A percentile compares a stretch with the other conserved stretches of the same genome.
Conservation (phyloP, 2,113 vertebrate genomes). For the Nothobranchius furzeri region DNA sequence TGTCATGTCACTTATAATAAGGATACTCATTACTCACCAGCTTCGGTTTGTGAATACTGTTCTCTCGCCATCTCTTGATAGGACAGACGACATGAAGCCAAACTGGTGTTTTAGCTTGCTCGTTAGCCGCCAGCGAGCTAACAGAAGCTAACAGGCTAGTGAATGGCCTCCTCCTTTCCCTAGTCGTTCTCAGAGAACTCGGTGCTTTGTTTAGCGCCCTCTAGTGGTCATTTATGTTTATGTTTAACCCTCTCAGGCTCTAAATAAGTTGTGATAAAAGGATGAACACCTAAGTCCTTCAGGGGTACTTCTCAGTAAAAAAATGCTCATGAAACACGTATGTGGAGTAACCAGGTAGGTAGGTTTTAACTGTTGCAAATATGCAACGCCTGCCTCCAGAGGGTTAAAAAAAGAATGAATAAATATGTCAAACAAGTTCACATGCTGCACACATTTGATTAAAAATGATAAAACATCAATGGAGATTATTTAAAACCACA, state of each 20-base stretch:
- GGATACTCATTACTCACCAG: slow-evolving; percentile 70
- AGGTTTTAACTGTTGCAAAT: no score
- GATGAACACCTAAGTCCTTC: no score
- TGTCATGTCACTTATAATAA: background rate
- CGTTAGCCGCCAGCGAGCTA: slow-evolving; percentile 73
- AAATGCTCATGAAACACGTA: no score
- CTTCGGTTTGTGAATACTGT: slow-evolving; percentile 76
- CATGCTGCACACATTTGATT: background rate
- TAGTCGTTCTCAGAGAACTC: slow-evolving; percentile 65
- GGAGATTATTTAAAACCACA: no score
- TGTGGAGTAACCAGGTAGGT: no score
- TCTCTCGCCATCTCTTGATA: slow-evolving; percentile 77
- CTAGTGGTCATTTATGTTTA: slow-evolving; percentile 43
- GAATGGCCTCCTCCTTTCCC: slow-evolving; percentile 79
- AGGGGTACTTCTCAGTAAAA: no score
- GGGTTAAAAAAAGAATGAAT: background rate
- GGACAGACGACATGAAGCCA: slow-evolving; percentile 66
- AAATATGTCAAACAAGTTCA: background rate
- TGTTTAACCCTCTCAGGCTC: background rate
- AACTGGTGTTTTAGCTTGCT: slow-evolving; percentile 64
- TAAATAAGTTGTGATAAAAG: no score
- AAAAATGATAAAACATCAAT: no score
- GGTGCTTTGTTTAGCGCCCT: slow-evolving; percentile 75
- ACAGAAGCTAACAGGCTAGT: slow-evolving; percentile 75
- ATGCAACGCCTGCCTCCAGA: no score